Base-by-base conservation (phyloP, 2,888 invertebrate species). In the Fragum fragum region DNA sequence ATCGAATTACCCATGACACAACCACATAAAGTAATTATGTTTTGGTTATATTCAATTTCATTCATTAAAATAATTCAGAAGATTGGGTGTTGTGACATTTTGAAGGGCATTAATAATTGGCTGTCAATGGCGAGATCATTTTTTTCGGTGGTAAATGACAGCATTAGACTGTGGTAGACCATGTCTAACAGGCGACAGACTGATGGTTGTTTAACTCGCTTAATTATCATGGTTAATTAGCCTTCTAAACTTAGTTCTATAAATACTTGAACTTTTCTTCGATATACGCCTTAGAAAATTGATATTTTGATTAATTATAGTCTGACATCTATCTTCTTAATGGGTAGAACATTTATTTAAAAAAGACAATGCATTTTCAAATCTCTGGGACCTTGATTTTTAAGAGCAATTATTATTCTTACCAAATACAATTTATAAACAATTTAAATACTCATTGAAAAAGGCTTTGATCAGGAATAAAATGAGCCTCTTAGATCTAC, bases 51-150 rank as follows among this genome's bases (percentile, higher is more conserved):
- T 47, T 47, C 5, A 9, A 9, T 47, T 47, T 47, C 47, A 47
- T 47, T 47, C 47, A 47, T 47, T 5, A n/a, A 47, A 47, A 47
- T 47, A 47, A 47, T 47, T 47, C 3, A 3, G 16, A 14, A 47
- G 47, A n/a, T 47, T 47, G 47, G 47, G 47, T 47, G 47, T 47
- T 47, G 14, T 47, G 47, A 47, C 47, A 47, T 47, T 47, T 47
- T 47, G 47, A 47, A 47, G 47, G 47, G 18, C n/a, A 47, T 47
- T 47, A 14, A 47, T 47, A 47, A 47, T 47, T n/a, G 14, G 18
- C 47, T 47, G 47, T 47, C 47, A 47, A 47, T 47, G 47, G 14
- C 47, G 2, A 3, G 47, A 9, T 47, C 47, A 47, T 47, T 47
- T 16, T 9, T 47, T 47, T 14, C 9, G 32, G 3, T 36, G 3